Base-by-base conservation (phyloP, 2,113 vertebrate genomes). In the Capreolus pygargus region DNA sequence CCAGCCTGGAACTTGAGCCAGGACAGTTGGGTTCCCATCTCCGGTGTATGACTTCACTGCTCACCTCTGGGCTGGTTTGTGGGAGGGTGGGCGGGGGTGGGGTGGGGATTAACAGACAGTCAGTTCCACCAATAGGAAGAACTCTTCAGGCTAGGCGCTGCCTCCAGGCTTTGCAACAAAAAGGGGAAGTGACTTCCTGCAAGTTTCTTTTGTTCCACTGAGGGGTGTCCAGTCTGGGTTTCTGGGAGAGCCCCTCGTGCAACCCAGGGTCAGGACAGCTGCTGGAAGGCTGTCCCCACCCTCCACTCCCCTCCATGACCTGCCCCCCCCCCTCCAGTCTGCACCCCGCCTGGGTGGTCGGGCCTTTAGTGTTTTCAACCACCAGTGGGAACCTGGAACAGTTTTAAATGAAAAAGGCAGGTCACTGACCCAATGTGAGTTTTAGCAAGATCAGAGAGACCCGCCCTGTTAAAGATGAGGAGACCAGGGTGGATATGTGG, bases 401-500 rank as follows among this genome's bases (percentile, higher is more conserved):
- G 21, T 76, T 64, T 74, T 13, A n/a, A 50, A 30, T 15, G 13
- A 28, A 7, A 0, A 6, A 27, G n/a, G 50, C 0, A 27, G 33
- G 54, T 45, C 25, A 39, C 43, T 27, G n/a, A 36, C 79, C 33
- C 16, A 30, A 4, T 17, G 0, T 47, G 76, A 61, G n/a, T 43
- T 52, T 70, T 30, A 67, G 93, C 6, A 21, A 45, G 27, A 67
- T n/a, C 33, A 25, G 12, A 14, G 11, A 50, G 52, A 17, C 1
- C 45, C 4, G 15, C 30, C 15, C 6, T 30, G 14, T 52, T 55
- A 36, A 19, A 8, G 36, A 43, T 25, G 47, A 61, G 30, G 27
- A 55, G 47, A 45, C 5, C 45, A n/a, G 14, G 55, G 1, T 50
- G 6, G 13, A 9, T 13, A 6, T 2, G 2, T 1, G 10, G 30